Base-by-base conservation (phyloP, 2,797 vertebrate species). In the Coregonus ussuriensis region DNA sequence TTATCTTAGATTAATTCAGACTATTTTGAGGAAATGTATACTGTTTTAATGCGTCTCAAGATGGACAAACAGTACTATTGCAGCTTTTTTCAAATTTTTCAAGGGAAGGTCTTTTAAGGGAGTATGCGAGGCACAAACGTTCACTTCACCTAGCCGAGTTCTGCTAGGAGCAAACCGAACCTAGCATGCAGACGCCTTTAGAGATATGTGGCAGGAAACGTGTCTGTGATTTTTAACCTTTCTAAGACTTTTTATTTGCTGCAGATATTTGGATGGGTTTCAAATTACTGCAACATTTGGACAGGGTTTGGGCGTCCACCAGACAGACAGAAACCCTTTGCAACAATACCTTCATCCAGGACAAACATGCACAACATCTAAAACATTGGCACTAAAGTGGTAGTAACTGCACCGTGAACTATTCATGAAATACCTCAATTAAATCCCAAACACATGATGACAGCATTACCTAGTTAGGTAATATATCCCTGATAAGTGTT, bases 251-350 rank as follows among this genome's bases (percentile, higher is more conserved):
- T n/a, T 37, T 25, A n/a, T 5, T 47, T 18, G 15, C 83, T 78
- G 86, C 66, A 21, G 52, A 79, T 77, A 87, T 79, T 82, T 59
- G 71, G 75, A 52, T 77, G 59, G 85, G 84, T 74, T 74, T 66
- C 51, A 85, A 79, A 71, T 72, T 37, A 80, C 83, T 14, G 29
- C 59, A 82, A 82, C 56, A 73, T 81, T 82, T 66, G 80, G 75
- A 59, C 75, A 68, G 70, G 83, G 83, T 81, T 74, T 71, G 81
- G 77, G 81, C 80, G 80, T 75, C 74, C 82, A 80, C 74, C 71
- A 75, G 71, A 52, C 62, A 77, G 83, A 81, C 62, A 66, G 69
- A 84, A 29, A 25, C 25, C 21, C n/a, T 65, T 29, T 65, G 62
- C 21, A 1, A 65, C 18, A 29, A 21, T 21, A 25, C 11, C 25